Conservation (phyloP, 2,888 invertebrate species). For the Ecliptopera silaceata region DNA sequence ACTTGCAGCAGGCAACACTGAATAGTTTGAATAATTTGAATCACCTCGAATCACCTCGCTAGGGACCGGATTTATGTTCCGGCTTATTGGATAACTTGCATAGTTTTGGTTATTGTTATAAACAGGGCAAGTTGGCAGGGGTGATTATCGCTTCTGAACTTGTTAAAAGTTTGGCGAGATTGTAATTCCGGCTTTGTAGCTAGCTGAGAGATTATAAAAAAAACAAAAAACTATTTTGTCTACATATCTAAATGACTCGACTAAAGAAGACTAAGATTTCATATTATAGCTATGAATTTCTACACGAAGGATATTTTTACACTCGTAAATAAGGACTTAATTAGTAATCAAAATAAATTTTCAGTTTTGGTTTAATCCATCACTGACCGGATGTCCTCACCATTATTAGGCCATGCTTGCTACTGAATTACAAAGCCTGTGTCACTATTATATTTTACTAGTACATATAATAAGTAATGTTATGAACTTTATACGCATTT, state of each 20-base stretch:
- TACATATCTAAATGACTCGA: too few species aligned
- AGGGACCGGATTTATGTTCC: slow-evolving; percentile 32
- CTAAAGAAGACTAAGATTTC: too few species aligned
- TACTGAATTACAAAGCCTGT: slow-evolving; percentile 12
- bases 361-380: slow-evolving; percentile 10
- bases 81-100: slow-evolving; percentile 34
- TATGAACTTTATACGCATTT: too few species aligned
- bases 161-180: slow-evolving; percentile 26
- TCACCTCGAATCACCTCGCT: slow-evolving; percentile 27
- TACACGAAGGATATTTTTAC: too few species aligned
- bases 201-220: not conserved
- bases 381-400: slow-evolving; percentile 22
- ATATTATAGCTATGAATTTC: too few species aligned
- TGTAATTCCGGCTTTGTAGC: slow-evolving; percentile 23
- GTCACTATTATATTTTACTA: not conserved
- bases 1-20: not conserved
- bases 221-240: not conserved
- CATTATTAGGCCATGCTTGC: slow-evolving; percentile 20
- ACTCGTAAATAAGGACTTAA: not conserved
- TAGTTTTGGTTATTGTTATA: slow-evolving; percentile 34
- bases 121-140: slow-evolving; percentile 23
- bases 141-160: slow-evolving; percentile 23
- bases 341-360: not conserved
- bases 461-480: too few species aligned
- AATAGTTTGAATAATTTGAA: slow-evolving; percentile 27